A percentile compares a stretch with the other conserved stretches of the same genome.
These are phyloP conservation scores for Reticulitermes speratus DNA, from an alignment of 1,140 invertebrate genomes.

Conservation along the genomic window DNA sequence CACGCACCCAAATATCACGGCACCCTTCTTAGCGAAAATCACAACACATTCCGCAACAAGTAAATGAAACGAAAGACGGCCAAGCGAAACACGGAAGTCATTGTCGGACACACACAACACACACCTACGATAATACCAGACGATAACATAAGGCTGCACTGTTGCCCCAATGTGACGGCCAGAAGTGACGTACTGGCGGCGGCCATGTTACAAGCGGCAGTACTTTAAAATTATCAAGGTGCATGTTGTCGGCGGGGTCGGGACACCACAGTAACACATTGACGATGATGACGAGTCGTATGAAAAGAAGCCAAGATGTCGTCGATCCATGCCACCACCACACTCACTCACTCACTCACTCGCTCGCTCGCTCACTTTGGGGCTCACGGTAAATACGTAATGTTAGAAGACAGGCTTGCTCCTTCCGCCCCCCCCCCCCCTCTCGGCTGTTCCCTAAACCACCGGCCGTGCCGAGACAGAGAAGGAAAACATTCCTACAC, in stretches of 20 bases:
- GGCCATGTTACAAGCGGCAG: slow-evolving; percentile 21
- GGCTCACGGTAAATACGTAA: slow-evolving; percentile 18
- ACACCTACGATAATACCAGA: slow-evolving; percentile 15
- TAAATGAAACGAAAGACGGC: slow-evolving; percentile 7
- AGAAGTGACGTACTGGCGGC: slow-evolving; percentile 15
- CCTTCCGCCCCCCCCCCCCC: slow-evolving; percentile 24
- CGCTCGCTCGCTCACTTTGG: slow-evolving; percentile 11
- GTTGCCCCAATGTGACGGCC: background rate
- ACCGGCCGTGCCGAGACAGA: slow-evolving; percentile 26
- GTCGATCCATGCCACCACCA: slow-evolving; percentile 18
- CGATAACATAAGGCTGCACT: slow-evolving; percentile 5
- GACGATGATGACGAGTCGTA: background rate
- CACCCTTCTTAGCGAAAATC: background rate
- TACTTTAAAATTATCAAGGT: slow-evolving; percentile 15
- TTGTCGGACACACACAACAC: background rate
- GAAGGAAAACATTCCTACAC: slow-evolving; percentile 34
- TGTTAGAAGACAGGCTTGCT: slow-evolving; percentile 23
- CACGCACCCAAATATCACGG: background rate
- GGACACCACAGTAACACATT: background rate
- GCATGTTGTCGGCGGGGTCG: slow-evolving; percentile 9
- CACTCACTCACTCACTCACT: background rate
- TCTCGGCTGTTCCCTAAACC: slow-evolving; percentile 18
- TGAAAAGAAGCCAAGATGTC: slow-evolving; percentile 25
- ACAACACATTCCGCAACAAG: background rate
- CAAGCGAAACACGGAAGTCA: background rate